Evolutionary conservation across 35 echinoderm and acorn worm genomes (phyloP).

Genomic region (Lytechinus pictus): DNA sequence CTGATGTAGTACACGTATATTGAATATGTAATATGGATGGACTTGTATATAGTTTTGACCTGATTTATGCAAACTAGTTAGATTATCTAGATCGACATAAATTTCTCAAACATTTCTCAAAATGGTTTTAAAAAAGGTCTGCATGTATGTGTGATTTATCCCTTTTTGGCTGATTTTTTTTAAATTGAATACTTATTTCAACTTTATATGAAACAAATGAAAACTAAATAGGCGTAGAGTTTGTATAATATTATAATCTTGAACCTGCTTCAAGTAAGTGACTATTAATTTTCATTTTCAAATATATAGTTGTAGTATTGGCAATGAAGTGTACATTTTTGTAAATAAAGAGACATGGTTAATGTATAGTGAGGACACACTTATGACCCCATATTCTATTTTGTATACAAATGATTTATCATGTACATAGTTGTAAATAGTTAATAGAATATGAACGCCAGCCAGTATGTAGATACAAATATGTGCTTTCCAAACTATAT

Average conservation of each 20-base stretch:
- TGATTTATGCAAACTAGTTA: no score
- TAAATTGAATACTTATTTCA: background rate
- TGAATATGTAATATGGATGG: no score
- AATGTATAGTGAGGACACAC: constrained; percentile 22
- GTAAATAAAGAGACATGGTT: background rate
- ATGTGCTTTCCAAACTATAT: background rate
- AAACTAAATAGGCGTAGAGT: background rate
- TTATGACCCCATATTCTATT: constrained; percentile 28
- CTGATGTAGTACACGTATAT: no score
- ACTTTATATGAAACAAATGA: background rate
- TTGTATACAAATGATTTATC: constrained; percentile 34
- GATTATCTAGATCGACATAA: no score
- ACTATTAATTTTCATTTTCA: background rate
- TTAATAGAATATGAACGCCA: background rate
- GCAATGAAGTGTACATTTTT: background rate
- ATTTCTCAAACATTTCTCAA: no score
- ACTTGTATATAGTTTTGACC: no score
- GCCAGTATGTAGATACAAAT: background rate
- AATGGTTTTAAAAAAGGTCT: no score
- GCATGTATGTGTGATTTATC: no score
- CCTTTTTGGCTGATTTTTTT: no score
- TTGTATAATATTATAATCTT: background rate
- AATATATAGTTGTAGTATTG: background rate
- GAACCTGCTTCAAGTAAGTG: background rate
- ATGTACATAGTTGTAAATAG: constrained; percentile 8